Base-by-base conservation (phyloP, 2,888 invertebrate species). In the Volucella inflata region DNA sequence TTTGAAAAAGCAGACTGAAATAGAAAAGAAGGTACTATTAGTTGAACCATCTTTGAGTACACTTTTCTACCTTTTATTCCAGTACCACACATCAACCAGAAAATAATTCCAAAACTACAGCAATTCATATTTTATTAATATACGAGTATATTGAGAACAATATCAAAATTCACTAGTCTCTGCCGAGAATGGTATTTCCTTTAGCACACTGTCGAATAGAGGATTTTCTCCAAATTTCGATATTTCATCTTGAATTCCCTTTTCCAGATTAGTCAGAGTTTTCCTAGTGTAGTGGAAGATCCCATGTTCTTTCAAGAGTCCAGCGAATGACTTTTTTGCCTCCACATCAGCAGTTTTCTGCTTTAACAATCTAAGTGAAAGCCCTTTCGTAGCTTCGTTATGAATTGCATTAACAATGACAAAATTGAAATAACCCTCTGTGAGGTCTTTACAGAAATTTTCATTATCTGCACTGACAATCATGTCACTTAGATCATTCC, bases 341-440 rank as follows among this genome's bases (percentile, higher is more conserved):
- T 98, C 97, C 65, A 96, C 93, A 90, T 98, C 97, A 84, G 95
- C 95, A 0, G 98, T 98, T 85, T 98, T 94, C 91, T 98, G 98
- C 12, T 97, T 94, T 40, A 99, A 92, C 90, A 99, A 98, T 92
- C 97, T 97, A 97, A 65, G 30, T 68, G 97, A 95, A 94, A 97
- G 96, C 88, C 95, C 95, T 91, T 97, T 97, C 50, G 95, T 95
- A 30, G 30, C 0, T 51, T 96, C 95, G 87, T 95, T 94, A 88
- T 94, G 93, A 88, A 99, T 97, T 8, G 97, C 98, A 93, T 98
- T 98, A 88, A 99, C 97, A 87, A 99, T 95, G 0, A 99, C 99
- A 92, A 98, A 99, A 88, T 98, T 98, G 92, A 98, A 99, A 93
- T 99, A 99, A 40, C 99, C 99, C 92, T 99, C 99, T 0, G 98